Evolutionary conservation across 2,888 invertebrate genomes (phyloP), one percentile per base, ranked within the genome.

Genomic region (Macrosoma leucophasiata): DNA sequence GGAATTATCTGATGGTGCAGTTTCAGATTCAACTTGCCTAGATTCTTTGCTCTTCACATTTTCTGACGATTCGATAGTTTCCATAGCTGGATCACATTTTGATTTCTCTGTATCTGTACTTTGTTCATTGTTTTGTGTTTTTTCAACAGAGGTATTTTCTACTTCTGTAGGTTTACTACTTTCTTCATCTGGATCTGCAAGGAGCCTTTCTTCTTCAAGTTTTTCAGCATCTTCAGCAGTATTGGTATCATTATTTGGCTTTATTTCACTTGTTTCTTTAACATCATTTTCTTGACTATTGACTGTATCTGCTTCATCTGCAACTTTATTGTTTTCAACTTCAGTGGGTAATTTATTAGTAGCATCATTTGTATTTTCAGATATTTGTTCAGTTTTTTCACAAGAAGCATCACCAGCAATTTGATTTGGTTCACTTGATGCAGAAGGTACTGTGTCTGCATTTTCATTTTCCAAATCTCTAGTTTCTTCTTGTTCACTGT

Each of bases 41-140:
- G n/a, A n/a, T n/a, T n/a, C n/a, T n/a, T n/a, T n/a, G n/a, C n/a
- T n/a, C n/a, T n/a, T n/a, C n/a, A n/a, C n/a, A n/a, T n/a, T n/a
- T n/a, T n/a, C n/a, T n/a, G n/a, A n/a, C n/a, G n/a, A n/a, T n/a
- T n/a, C n/a, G n/a, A n/a, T n/a, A n/a, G n/a, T n/a, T n/a, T n/a
- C n/a, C n/a, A n/a, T n/a, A n/a, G n/a, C n/a, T n/a, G n/a, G n/a
- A 26, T 25, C 15, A 32, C 30, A 33, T 30, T 35, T 29, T 24
- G 24, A 23, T 22, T 24, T 15, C 24, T 30, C 39, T 10, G 20
- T 6, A 23, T 28, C 14, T 23, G 24, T 12, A 37, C 19, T 13
- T 12, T 34, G 33, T 41, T 25, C 28, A 15, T 13, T 27, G 23
- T 20, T 27, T 31, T 21, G 13, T 15, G 26, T 31, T 28, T 28